Conservation (phyloP, 2,888 invertebrate species). For the Mechanitis messenoides region DNA sequence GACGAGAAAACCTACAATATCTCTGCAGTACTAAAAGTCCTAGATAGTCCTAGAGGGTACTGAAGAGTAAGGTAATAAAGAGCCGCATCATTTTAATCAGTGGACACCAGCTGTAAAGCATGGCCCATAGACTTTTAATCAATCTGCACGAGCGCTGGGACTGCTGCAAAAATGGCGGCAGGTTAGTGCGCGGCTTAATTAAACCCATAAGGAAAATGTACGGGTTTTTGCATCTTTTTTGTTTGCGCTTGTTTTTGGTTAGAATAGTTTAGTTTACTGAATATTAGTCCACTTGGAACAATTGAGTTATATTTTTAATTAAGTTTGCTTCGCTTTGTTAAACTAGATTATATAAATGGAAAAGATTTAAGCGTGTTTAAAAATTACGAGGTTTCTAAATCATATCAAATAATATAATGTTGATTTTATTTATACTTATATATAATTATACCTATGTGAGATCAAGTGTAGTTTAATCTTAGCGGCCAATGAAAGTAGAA, state of each 20-base stretch:
- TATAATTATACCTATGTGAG: too few relatives aligned
- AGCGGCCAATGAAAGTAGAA: conserved; percentile 57
- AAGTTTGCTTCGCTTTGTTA: background rate
- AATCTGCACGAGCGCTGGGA: conserved; percentile 73
- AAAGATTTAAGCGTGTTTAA: background rate
- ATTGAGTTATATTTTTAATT: background rate
- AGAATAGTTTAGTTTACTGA: conserved; percentile 22
- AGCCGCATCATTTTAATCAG: conserved; percentile 34
- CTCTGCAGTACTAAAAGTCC: too few relatives aligned
- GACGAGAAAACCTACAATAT: too few relatives aligned
- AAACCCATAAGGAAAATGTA: conserved; percentile 76
- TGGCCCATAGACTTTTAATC: conserved; percentile 77
- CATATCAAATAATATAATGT: too few relatives aligned
- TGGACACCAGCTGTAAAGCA: conserved; percentile 65
- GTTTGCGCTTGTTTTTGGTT: conserved; percentile 37
- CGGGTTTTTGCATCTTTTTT: conserved; percentile 51
- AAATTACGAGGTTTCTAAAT: too few relatives aligned
- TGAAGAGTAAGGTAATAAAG: background rate
- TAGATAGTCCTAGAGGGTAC: background rate
- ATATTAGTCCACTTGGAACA: background rate
- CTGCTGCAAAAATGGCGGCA: conserved; percentile 68
- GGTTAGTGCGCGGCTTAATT: conserved; percentile 69
- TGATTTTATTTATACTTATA: too few relatives aligned
- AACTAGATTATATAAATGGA: background rate
- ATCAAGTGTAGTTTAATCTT: conserved; percentile 54